Conservation (phyloP, 35 echinoderm and acorn worm genomes). For the Lytechinus pictus region DNA sequence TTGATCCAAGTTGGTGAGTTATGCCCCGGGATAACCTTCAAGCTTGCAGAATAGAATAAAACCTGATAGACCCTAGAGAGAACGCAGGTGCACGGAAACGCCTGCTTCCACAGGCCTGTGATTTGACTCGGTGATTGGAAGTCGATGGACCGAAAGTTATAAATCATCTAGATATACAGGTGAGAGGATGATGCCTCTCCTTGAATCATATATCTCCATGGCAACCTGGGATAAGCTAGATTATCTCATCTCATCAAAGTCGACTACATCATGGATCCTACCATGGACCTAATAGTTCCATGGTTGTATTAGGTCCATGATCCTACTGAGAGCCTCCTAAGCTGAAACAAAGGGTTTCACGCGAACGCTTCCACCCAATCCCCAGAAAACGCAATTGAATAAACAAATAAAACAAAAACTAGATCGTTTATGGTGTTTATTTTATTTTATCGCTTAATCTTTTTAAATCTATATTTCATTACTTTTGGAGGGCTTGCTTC, state of each 20-base stretch:
- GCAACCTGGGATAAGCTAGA: neutral
- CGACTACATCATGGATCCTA: no score
- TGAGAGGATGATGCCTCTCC: neutral
- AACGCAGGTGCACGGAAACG: neutral
- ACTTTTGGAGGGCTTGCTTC: no score
- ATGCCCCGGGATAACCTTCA: neutral
- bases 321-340: no score
- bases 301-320: no score
- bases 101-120: neutral
- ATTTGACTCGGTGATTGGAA: neutral
- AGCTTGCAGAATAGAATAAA: neutral
- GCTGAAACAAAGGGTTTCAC: no score
- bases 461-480: no score
- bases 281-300: no score
- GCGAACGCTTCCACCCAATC: no score
- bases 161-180: neutral
- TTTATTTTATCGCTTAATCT: no score
- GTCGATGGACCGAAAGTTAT: constrained; percentile 1
- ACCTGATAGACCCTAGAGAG: neutral
- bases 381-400: no score
- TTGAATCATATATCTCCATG: neutral
- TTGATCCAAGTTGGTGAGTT: constrained; percentile 2
- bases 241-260: neutral
- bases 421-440: no score
- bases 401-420: no score